phyloP scores from a whole-genome alignment of 2,888 invertebrate genomes.

The Crioceris asparagi region DNA sequence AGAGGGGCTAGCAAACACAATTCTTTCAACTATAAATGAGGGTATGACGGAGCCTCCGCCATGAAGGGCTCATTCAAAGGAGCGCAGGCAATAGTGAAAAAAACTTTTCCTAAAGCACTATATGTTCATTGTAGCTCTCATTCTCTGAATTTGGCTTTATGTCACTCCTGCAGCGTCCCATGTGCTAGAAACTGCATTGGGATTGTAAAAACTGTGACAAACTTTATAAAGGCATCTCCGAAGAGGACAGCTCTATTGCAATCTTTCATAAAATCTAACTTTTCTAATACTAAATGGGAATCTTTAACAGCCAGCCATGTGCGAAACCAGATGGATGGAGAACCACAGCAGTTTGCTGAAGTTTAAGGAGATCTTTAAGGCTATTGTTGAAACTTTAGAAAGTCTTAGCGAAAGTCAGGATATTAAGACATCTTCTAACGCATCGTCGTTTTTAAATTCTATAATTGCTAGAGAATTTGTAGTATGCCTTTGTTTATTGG shows the following conservation, averaged over 20 bases:
- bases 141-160: conserved; percentile 6
- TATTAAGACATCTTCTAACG: neutral
- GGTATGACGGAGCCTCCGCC: conserved; percentile 2
- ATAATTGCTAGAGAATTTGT: neutral
- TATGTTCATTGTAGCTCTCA: conserved; percentile 8
- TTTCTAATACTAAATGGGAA: neutral
- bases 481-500: neutral
- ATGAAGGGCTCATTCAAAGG: conserved; percentile 2
- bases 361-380: no score
- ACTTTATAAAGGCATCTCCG: conserved; percentile 2
- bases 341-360: neutral
- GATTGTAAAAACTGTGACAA: conserved; percentile 4
- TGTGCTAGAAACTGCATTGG: conserved; percentile 7
- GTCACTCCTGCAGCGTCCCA: conserved; percentile 6
- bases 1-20: neutral
- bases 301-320: neutral
- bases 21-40: neutral
- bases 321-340: conserved; percentile 2
- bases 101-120: neutral
- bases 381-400: no score
- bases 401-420: neutral
- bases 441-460: neutral
- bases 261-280: no score
- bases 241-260: no score
- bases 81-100: neutral